phyloP scores from a whole-genome alignment of 2,113 vertebrate genomes.

The Zosterops borbonicus region DNA sequence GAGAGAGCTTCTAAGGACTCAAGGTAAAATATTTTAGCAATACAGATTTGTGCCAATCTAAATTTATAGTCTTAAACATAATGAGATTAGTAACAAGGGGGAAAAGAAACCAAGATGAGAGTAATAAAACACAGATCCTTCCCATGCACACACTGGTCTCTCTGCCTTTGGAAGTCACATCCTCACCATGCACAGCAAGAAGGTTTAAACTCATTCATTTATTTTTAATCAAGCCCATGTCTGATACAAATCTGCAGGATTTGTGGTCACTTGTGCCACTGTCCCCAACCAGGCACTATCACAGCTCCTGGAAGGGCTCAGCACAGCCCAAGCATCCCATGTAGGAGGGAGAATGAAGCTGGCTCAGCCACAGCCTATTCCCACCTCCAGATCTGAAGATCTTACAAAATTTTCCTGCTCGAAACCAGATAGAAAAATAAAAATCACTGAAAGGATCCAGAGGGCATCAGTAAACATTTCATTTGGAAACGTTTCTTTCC shows the following conservation, averaged over 20 bases:
- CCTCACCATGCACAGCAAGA: background rate
- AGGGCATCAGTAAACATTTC: background rate
- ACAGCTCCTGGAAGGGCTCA: background rate
- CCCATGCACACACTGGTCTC: background rate
- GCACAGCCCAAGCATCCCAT: background rate
- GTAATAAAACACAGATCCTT: slow-evolving; percentile 9
- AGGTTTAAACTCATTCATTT: background rate
- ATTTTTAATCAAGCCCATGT: background rate
- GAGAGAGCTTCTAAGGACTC: slow-evolving; percentile 35
- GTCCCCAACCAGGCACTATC: background rate
- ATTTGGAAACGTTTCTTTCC: background rate
- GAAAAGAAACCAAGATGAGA: background rate
- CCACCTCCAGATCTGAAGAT: background rate
- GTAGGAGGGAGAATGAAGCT: background rate
- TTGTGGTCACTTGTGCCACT: background rate
- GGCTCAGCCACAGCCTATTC: background rate
- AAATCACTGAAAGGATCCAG: background rate
- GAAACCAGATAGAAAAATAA: background rate
- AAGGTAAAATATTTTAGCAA: slow-evolving; percentile 65
- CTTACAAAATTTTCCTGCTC: background rate
- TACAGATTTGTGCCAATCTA: slow-evolving; percentile 53
- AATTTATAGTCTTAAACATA: slow-evolving; percentile 53
- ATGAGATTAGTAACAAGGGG: slow-evolving; percentile 53
- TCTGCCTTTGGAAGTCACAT: background rate
- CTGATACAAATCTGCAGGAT: background rate